Conservation (phyloP, 1,140 invertebrate genomes). For the Pseudomyrmex pallidus region DNA sequence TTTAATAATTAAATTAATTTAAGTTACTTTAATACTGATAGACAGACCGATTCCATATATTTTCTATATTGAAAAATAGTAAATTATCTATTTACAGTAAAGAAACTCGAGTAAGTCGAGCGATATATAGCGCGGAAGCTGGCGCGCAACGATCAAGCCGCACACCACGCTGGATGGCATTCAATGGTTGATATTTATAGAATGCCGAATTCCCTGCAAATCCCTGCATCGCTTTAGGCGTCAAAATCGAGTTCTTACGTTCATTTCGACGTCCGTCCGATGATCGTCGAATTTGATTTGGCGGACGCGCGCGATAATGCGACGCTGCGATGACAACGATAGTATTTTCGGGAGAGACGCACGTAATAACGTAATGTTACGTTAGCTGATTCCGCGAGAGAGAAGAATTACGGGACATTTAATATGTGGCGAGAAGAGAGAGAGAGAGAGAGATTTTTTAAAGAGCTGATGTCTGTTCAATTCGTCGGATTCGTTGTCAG, state of each 20-base stretch:
- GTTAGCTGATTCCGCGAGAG: not conserved
- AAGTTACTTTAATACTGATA: constrained; percentile 9
- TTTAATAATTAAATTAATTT: not conserved
- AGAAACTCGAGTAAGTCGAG: not conserved
- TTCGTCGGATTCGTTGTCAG: constrained; percentile 3
- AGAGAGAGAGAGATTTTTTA: too few relatives aligned
- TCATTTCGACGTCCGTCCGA: constrained; percentile 47
- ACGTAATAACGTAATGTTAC: not conserved
- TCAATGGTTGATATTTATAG: constrained; percentile 82
- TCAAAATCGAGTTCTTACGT: constrained; percentile 75
- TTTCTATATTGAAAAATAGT: constrained; percentile 60
- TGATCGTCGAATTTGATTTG: constrained; percentile 31
- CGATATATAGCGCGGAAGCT: constrained; percentile 57
- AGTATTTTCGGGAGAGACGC: not conserved
- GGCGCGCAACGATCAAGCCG: constrained; percentile 63
- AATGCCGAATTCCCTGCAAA: constrained; percentile 78
- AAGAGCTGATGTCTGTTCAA: not conserved
- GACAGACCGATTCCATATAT: not conserved
- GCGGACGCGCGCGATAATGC: not conserved
- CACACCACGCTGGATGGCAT: constrained; percentile 71
- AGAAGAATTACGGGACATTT: constrained; percentile 43
- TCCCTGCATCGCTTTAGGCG: constrained; percentile 73
- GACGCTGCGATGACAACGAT: not conserved
- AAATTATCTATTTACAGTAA: too few relatives aligned
- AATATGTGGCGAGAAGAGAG: not conserved